phyloP scores from a whole-genome alignment of 2,113 vertebrate genomes.

The Mionectes macconnelli region DNA sequence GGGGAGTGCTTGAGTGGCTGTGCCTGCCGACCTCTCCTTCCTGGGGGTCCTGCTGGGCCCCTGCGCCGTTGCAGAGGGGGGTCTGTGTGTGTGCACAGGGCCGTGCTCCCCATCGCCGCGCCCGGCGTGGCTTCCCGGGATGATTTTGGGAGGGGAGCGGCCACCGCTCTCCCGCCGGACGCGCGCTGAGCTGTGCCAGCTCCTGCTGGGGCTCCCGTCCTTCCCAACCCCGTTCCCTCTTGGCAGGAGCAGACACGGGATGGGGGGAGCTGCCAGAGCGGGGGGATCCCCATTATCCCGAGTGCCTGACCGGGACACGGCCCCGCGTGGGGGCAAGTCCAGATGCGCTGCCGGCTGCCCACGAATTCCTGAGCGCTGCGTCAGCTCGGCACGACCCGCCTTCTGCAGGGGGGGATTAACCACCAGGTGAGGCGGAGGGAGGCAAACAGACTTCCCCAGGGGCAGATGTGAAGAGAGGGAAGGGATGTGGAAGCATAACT shows the following conservation, averaged over 20 bases:
- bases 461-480: background rate
- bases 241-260: background rate
- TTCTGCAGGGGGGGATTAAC: background rate
- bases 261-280: background rate
- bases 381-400: background rate
- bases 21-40: background rate
- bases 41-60: background rate
- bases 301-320: background rate
- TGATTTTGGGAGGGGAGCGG: background rate
- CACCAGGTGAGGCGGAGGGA: background rate
- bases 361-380: background rate
- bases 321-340: background rate
- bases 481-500: background rate
- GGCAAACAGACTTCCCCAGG: background rate
- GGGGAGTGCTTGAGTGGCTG: background rate
- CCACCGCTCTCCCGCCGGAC: background rate
- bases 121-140: background rate
- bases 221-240: rapidly evolving
- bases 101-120: rapidly evolving
- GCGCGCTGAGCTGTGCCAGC: rapidly evolving
- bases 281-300: background rate
- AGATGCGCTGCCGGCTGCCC: background rate
- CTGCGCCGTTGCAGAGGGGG: background rate
- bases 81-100: background rate
- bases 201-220: rapidly evolving